Conservation (phyloP, 2,113 vertebrate genomes). For the Sigmodon hispidus region DNA sequence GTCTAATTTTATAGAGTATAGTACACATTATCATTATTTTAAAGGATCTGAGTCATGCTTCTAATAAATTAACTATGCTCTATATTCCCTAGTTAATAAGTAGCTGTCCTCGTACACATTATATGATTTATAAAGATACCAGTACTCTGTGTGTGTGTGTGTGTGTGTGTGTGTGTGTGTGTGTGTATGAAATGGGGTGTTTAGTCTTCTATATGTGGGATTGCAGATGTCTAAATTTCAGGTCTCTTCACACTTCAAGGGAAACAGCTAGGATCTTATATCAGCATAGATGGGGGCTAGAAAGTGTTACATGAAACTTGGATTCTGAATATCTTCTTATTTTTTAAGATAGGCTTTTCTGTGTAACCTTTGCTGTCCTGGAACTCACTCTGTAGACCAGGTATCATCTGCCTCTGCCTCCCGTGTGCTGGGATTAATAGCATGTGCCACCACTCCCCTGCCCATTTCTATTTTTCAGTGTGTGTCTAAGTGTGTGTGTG, state of each 20-base stretch:
- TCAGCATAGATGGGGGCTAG: neutral
- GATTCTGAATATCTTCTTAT: neutral
- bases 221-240: neutral
- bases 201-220: neutral
- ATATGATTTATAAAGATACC: slow-evolving; percentile 7
- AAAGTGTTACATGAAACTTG: too few relatives aligned
- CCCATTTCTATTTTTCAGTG: neutral
- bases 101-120: neutral
- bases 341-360: neutral
- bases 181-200: neutral
- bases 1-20: slow-evolving; percentile 34
- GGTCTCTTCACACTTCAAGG: neutral
- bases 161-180: neutral
- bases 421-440: neutral
- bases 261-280: neutral
- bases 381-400: neutral
- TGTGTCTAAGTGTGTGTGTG: neutral
- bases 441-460: neutral
- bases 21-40: slow-evolving; percentile 33
- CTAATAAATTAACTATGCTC: slow-evolving; percentile 44
- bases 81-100: slow-evolving; percentile 20
- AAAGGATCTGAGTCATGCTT: neutral
- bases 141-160: neutral
- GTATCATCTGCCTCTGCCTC: neutral
- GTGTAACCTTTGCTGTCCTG: too few relatives aligned